Base-by-base conservation (phyloP, 2,888 invertebrate genomes). In the Zygothrica quintamaculata region DNA sequence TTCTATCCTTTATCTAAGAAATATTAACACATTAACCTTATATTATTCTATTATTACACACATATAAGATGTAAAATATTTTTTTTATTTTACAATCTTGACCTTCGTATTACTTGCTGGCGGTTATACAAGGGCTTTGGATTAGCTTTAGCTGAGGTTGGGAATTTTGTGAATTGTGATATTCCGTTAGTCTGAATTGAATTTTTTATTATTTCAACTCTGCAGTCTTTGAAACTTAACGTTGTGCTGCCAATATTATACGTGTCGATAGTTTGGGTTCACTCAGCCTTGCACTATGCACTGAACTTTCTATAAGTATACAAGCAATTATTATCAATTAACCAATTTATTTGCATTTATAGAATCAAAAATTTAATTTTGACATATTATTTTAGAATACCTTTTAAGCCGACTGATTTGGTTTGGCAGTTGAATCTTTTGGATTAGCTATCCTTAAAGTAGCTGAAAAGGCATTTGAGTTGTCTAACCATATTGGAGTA, bases 361-460 rank as follows among this genome's bases (percentile, higher is more conserved):
- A n/a, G n/a, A n/a, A n/a, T n/a, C n/a, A n/a, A n/a, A n/a, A 22
- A 5, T 5, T 5, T 5, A 22, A 22, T 3, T 22, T 22, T 3
- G 18, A 5, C 18, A 22, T 22, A 22, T 22, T 22, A 22, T 22
- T 40, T 31, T 1, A 26, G 15, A 1, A n/a, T 39, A 62, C 48
- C 68, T 48, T 55, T 51, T 1, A 92, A 90, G 77, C 93, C 93
- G 81, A 94, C 93, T 72, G 65, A 51, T n/a, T 67, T 69, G 51
- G 40, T 92, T 33, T 34, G 3, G 16, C 5, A 3, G 50, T 3
- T 6, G 34, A 25, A 11, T 75, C 82, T 53, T 84, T 73, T 52
- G 88, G 88, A 39, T 87, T 81, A n/a, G 96, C 95, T 92, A 96
- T 95, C 86, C 95, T 95, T 31, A 96, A 92, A 69, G 95, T 96